A percentile compares a stretch with the other conserved stretches of the same genome.
Evolutionary conservation across 2,888 invertebrate species (phyloP).

Genomic region (Seladonia tumulorum): DNA sequence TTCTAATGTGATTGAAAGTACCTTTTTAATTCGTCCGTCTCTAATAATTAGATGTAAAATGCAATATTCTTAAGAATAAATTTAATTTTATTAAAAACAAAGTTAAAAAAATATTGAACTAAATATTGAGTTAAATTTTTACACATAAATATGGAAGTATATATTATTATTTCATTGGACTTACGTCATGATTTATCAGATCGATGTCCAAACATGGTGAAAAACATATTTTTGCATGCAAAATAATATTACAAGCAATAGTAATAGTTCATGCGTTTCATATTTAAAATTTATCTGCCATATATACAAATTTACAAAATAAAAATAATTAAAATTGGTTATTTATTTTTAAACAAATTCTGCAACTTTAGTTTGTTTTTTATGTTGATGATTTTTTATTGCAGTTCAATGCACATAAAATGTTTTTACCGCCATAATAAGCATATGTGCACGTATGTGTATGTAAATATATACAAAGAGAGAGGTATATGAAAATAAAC

Average conservation of each 20-base stretch:
- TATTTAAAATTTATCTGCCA: background rate
- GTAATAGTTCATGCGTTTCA: background rate
- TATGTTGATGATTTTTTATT: background rate
- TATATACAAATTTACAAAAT: background rate
- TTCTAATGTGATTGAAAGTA: background rate
- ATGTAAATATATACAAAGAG: background rate
- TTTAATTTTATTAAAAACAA: background rate
- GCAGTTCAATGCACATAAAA: background rate
- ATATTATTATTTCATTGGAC: background rate
- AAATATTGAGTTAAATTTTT: background rate
- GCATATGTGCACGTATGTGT: background rate
- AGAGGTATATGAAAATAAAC: background rate
- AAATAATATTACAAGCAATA: background rate
- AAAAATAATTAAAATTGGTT: background rate
- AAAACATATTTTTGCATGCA: slow-evolving; percentile 21
- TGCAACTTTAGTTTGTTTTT: background rate
- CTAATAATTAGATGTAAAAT: background rate
- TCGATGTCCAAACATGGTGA: slow-evolving; percentile 3
- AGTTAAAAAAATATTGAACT: background rate
- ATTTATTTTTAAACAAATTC: background rate
- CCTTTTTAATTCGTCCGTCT: background rate
- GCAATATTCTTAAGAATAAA: background rate
- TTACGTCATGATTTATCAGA: slow-evolving; percentile 21
- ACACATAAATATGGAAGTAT: background rate
- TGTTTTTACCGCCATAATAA: background rate